A percentile compares a stretch with the other conserved stretches of the same genome.
phyloP scores from a whole-genome alignment of 2,113 vertebrate genomes.

The Lagenorhynchus albirostris region DNA sequence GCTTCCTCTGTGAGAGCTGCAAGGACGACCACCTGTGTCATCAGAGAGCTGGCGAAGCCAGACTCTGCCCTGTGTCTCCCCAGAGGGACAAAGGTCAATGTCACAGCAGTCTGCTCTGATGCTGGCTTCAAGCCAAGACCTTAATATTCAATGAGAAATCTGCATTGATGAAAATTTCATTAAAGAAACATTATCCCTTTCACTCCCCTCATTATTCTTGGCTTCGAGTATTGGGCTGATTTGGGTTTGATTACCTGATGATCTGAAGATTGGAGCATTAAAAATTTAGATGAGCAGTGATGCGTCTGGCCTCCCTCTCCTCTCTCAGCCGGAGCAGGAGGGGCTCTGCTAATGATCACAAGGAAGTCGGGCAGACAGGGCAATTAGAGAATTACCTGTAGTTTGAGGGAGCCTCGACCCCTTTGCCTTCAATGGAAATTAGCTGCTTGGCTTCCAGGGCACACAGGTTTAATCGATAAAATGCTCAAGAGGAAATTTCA shows the following conservation, averaged over 20 bases:
- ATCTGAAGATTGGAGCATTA: conserved; percentile 53
- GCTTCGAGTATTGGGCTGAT: conserved; percentile 61
- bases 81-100: conserved; percentile 27
- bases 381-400: conserved; percentile 52
- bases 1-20: background rate
- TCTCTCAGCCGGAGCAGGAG: background rate
- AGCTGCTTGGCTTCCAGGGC: background rate
- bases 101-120: conserved; percentile 17
- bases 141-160: conserved; percentile 53
- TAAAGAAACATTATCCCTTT: conserved; percentile 59
- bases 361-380: background rate
- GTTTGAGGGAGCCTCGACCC: background rate
- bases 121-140: conserved; percentile 7
- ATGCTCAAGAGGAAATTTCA: background rate
- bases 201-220: conserved; percentile 53
- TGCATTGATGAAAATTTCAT: conserved; percentile 76
- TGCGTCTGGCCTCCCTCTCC: background rate
- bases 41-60: background rate
- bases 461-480: background rate
- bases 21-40: background rate
- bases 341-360: conserved; percentile 54
- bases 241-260: conserved; percentile 63
- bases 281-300: conserved; percentile 70
- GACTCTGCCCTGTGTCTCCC: background rate
- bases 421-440: background rate